Conservation (phyloP, 1,140 invertebrate species). For the Brachionus plicatilis region DNA sequence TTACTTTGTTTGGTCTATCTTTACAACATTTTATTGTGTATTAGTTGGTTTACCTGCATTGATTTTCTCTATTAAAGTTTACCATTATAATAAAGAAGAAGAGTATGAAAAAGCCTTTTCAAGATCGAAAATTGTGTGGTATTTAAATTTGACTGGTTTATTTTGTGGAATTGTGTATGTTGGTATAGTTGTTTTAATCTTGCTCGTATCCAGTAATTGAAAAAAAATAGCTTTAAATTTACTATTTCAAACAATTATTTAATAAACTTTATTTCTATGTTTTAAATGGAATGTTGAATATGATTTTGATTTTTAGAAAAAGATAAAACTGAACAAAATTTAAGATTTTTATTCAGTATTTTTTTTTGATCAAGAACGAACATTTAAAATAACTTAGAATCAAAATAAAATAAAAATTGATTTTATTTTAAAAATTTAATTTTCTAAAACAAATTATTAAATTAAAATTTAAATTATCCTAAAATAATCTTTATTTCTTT, state of each 20-base stretch:
- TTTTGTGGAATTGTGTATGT: conserved; percentile 6
- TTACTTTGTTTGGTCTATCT: conserved; percentile 15
- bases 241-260: not conserved
- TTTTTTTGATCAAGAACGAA: too few species aligned
- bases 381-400: too few species aligned
- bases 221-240: not conserved
- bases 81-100: conserved; percentile 20
- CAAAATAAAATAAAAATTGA: not conserved
- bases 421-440: not conserved
- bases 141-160: conserved; percentile 19
- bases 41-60: conserved; percentile 4
- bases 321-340: too few species aligned
- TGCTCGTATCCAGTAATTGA: not conserved
- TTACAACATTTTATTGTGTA: conserved; percentile 25
- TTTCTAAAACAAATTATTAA: not conserved
- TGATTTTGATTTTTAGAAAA: too few species aligned
- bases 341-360: too few species aligned
- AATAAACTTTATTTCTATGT: not conserved
- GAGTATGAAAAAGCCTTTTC: not conserved
- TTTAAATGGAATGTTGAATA: too few species aligned
- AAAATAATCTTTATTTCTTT: not conserved
- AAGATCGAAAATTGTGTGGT: not conserved
- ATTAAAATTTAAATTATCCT: not conserved
- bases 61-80: conserved; percentile 14
- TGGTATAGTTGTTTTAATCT: not conserved